A percentile compares a stretch with the other conserved stretches of the same genome.
phyloP scores from a whole-genome alignment of 2,888 invertebrate species.

The Nebria brevicollis region DNA sequence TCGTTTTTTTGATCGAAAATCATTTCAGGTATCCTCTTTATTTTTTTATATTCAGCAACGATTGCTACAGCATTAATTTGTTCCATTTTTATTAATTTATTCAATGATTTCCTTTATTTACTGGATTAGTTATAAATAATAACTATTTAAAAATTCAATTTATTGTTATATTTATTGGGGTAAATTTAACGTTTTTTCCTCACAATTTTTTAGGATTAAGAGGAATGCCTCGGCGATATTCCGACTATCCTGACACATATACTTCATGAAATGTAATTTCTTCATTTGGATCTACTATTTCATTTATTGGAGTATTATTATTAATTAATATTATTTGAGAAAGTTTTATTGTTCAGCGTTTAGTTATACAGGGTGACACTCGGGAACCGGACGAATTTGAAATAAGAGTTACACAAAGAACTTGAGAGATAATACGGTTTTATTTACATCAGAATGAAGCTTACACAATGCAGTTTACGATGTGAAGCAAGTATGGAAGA shows the following conservation, averaged over 20 bases:
- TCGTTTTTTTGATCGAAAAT: too few species aligned
- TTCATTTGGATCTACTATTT: slow-evolving; percentile 74
- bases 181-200: slow-evolving; percentile 84
- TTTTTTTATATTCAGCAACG: too few species aligned
- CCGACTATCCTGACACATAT: slow-evolving; percentile 76
- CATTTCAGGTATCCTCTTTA: too few species aligned
- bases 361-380: too few species aligned
- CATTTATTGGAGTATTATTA: slow-evolving; percentile 68
- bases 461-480: too few species aligned
- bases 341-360: slow-evolving; percentile 67
- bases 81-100: too few species aligned
- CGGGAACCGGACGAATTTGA: too few species aligned
- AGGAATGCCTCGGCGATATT: slow-evolving; percentile 81
- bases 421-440: too few species aligned
- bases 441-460: too few species aligned
- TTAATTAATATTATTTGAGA: slow-evolving; percentile 73
- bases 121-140: slow-evolving; percentile 70
- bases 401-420: too few species aligned
- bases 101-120: slow-evolving; percentile 75
- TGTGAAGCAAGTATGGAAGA: too few species aligned
- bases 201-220: slow-evolving; percentile 79
- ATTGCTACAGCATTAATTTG: too few species aligned
- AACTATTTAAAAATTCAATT: slow-evolving; percentile 76
- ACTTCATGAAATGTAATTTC: slow-evolving; percentile 75
- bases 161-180: slow-evolving; percentile 76